These are phyloP conservation scores for Drosophila suzukii DNA, from an alignment of 1,140 invertebrate genomes.

Conservation along the genomic window DNA sequence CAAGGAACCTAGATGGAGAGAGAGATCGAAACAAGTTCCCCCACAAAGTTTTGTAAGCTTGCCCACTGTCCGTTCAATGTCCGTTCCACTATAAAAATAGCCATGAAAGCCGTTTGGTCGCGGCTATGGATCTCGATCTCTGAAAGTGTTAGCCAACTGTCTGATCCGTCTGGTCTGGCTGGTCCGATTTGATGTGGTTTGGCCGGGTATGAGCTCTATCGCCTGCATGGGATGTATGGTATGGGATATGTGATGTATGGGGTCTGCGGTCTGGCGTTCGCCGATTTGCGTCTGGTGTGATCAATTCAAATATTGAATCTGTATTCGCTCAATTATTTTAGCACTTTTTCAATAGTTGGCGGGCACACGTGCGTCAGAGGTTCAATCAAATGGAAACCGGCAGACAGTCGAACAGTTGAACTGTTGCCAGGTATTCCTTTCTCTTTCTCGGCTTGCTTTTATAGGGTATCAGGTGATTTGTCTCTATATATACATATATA, in stretches of 20 bases:
- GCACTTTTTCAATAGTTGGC: slow-evolving; percentile 50
- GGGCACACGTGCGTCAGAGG: slow-evolving; percentile 35
- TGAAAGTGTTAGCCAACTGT: slow-evolving; percentile 49
- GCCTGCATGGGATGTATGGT: too few relatives aligned
- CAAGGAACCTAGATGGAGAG: slow-evolving; percentile 53
- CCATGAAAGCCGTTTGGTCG: slow-evolving; percentile 61
- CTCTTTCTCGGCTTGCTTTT: slow-evolving; percentile 31
- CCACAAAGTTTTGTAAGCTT: slow-evolving; percentile 21
- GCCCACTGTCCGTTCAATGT: slow-evolving; percentile 41
- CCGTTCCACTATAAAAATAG: slow-evolving; percentile 72
- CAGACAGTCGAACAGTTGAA: slow-evolving; percentile 32
- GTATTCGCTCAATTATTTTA: slow-evolving; percentile 54
- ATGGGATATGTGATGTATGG: not conserved
- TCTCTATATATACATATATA: slow-evolving; percentile 15
- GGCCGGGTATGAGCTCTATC: slow-evolving; percentile 30
- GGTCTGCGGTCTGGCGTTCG: slow-evolving; percentile 8
- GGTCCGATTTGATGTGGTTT: slow-evolving; percentile 22
- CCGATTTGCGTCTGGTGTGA: slow-evolving; percentile 36
- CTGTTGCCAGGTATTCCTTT: slow-evolving; percentile 50
- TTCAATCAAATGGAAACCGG: slow-evolving; percentile 21
- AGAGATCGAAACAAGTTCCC: slow-evolving; percentile 59
- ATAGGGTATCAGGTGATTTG: slow-evolving; percentile 53
- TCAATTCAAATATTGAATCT: slow-evolving; percentile 56
- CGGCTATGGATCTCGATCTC: slow-evolving; percentile 23
- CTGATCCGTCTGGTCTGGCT: slow-evolving; percentile 23